Evolutionary conservation across 2,113 vertebrate species (phyloP), one percentile per base, ranked within the genome.

Genomic region (Alosa alosa): DNA sequence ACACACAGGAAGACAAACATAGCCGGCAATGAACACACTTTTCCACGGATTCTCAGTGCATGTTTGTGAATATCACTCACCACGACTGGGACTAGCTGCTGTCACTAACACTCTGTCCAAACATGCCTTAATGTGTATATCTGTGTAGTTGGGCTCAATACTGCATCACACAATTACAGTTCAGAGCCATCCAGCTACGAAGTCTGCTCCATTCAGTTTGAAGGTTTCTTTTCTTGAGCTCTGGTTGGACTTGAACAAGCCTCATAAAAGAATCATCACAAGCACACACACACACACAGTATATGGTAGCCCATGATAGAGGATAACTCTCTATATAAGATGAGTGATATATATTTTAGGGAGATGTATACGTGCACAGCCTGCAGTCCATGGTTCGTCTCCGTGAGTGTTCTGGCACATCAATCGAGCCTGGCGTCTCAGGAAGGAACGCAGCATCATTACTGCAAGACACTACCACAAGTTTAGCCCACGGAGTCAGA

Each of bases 261-360:
- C 78, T 87, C 55, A 90, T 90, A 81, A 88, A 90, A 87, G 57
- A 88, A 87, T 90, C 83, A 89, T 90, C 83, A 81, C 44, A 86
- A 18, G 36, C 75, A 83, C 52, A 72, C 15, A 15, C 31, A 36
- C 22, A 31, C 22, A n/a, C 25, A 25, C 60, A n/a, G 6, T 36
- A 78, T 78, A 13, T 17, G 36, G n/a, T 15, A 31, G 64, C 9
- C 11, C 25, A 31, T 72, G n/a, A 72, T 36, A 36, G 64, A 36
- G 64, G 64, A 72, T 72, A 72, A 72, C n/a, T 4, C 15, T 17
- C 50, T 60, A 5, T 39, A 78, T 39, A 36, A 78, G 72, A 78
- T 13, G 72, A 36, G 72, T 15, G 31, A 78, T 78, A 36, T 78
- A 78, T 78, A 78, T 78, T 78, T 78, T 15, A 78, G 25, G 0